Conservation (phyloP, 2,113 vertebrate genomes). For the Brachyistius frenatus region DNA sequence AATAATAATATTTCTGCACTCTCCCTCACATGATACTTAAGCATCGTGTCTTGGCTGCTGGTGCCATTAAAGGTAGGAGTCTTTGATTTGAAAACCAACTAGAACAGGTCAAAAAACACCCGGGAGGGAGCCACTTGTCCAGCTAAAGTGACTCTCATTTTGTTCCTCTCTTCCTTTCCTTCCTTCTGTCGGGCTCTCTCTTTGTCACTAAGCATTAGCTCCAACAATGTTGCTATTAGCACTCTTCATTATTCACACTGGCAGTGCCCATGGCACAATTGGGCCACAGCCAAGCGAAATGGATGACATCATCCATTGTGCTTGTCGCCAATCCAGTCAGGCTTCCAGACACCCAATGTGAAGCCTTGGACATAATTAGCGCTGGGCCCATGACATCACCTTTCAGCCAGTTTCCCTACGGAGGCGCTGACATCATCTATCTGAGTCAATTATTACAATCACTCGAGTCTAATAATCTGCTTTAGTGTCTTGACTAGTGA, state of each 20-base stretch:
- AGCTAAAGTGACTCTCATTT: slow-evolving; percentile 26
- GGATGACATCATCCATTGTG: slow-evolving; percentile 76
- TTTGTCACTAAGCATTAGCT: slow-evolving; percentile 53
- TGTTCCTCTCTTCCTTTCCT: neutral
- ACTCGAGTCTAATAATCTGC: slow-evolving; percentile 56
- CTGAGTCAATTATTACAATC: slow-evolving; percentile 63
- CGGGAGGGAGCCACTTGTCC: slow-evolving; percentile 35
- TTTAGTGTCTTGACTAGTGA: slow-evolving; percentile 35
- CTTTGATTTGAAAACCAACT: slow-evolving; percentile 48
- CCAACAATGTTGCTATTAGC: slow-evolving; percentile 60
- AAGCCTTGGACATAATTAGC: slow-evolving; percentile 63
- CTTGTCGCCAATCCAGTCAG: slow-evolving; percentile 63
- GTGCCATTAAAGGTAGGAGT: slow-evolving; percentile 31
- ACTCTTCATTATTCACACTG: slow-evolving; percentile 59
- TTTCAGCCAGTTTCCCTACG: slow-evolving; percentile 45
- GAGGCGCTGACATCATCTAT: slow-evolving; percentile 70
- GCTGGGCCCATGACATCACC: slow-evolving; percentile 66
- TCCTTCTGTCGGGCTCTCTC: slow-evolving; percentile 22
- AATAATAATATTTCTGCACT: slow-evolving; percentile 31
- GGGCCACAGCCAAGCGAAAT: slow-evolving; percentile 68
- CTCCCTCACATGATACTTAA: neutral
- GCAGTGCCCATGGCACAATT: slow-evolving; percentile 63
- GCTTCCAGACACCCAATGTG: slow-evolving; percentile 56
- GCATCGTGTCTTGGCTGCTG: slow-evolving; percentile 11
- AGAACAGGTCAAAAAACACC: slow-evolving; percentile 40